Base-by-base conservation (phyloP, 2,888 invertebrate genomes). In the Diogma glabrata region DNA sequence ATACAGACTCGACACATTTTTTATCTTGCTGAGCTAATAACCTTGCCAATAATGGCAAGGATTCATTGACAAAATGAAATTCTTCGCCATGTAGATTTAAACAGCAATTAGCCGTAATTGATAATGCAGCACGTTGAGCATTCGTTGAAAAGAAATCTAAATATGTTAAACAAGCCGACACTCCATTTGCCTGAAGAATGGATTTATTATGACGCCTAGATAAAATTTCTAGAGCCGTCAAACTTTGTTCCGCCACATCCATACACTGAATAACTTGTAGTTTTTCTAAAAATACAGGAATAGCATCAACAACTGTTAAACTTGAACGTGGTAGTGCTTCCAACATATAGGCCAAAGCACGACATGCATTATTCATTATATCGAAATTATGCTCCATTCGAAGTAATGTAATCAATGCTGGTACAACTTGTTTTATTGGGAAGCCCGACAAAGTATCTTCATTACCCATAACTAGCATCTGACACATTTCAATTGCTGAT, bases 371-470 rank as follows among this genome's bases (percentile, higher is more conserved):
- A 67, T 96, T 94, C 97, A 97, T 97, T 78, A 99, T 94, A 71
- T 97, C 97, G 73, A 97, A 97, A 74, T 99, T 99, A 67, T 97
- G 94, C 65, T 97, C 97, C 78, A 95, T 93, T 49, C 91, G 87
- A 19, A 99, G 79, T 52, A 99, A 73, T 61, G 82, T 85, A 56
- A 95, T 90, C 30, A 99, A 79, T 6, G 94, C 93, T 1, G 96
- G 95, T 47, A 97, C 95, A 14, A 95, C 95, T 71, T 95, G 94
- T 63, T 97, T 90, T 30, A 96, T 92, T 0, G 97, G 97, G 70
- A 99, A 96, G n/a, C 95, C 95, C 36, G 94, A 90, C 50, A 97
- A 76, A 1, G 95, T 95, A 68, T 97, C 97, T 72, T 97, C 97
- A 67, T 97, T 97, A 58, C 96, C 96, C 96, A 97, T 97, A 28